These are phyloP conservation scores for Portunus trituberculatus DNA, from an alignment of 1,140 invertebrate species.

Conservation along the genomic window DNA sequence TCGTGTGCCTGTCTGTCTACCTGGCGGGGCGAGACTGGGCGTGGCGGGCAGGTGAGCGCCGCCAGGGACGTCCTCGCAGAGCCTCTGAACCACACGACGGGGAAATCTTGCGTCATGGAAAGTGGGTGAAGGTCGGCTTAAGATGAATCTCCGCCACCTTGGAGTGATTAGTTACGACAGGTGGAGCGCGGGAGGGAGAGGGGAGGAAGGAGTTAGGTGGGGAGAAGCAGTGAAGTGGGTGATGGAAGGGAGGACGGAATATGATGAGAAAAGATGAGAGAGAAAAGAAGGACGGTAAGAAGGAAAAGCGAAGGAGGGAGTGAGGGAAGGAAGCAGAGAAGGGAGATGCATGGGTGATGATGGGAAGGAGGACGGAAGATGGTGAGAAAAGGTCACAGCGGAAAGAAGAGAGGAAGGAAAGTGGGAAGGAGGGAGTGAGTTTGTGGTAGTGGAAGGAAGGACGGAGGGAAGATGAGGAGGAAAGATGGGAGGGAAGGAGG, in stretches of 20 bases:
- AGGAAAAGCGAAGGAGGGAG: background rate
- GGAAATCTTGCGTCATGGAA: background rate
- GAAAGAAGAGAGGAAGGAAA: background rate
- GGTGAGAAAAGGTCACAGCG: constrained; percentile 8
- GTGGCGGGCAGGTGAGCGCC: too few relatives aligned
- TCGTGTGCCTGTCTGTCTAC: too few relatives aligned
- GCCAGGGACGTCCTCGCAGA: too few relatives aligned
- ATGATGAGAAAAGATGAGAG: background rate
- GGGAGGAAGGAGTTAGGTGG: background rate
- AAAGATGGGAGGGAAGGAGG: too few relatives aligned
- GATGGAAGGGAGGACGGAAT: background rate
- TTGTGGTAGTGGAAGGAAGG: background rate
- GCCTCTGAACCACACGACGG: too few relatives aligned
- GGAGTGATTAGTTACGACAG: background rate
- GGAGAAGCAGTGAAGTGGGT: background rate
- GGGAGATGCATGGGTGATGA: background rate
- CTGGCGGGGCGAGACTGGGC: too few relatives aligned
- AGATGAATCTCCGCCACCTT: background rate
- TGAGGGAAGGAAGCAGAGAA: too few relatives aligned
- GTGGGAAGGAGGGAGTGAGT: too few relatives aligned
- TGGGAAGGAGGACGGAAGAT: background rate
- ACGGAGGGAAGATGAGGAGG: background rate
- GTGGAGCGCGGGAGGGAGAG: background rate
- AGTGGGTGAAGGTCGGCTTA: background rate
- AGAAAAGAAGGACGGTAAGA: background rate